These are phyloP conservation scores for Tachina lurida DNA, from an alignment of 2,888 invertebrate genomes.

Conservation along the genomic window DNA sequence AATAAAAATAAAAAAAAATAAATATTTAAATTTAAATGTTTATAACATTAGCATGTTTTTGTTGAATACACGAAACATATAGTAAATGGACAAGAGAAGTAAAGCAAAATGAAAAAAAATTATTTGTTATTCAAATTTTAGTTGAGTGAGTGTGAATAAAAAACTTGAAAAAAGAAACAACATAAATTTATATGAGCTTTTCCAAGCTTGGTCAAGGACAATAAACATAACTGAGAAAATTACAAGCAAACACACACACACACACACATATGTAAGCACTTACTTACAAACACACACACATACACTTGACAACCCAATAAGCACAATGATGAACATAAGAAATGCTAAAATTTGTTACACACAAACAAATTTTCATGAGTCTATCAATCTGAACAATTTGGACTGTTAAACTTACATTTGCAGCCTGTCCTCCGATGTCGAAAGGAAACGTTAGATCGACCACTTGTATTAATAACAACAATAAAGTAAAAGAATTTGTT, in stretches of 20 bases:
- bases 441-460: no score
- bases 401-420: no score
- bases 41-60: no score
- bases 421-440: no score
- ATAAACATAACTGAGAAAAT: background rate
- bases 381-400: no score
- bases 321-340: no score
- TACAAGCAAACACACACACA: background rate
- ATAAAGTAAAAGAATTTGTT: no score
- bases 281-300: background rate
- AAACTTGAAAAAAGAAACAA: background rate
- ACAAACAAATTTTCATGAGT: background rate
- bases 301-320: background rate
- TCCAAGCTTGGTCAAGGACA: background rate
- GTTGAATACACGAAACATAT: no score
- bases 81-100: background rate
- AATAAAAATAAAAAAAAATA: no score
- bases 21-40: no score
- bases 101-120: background rate
- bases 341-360: background rate
- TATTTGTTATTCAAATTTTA: background rate
- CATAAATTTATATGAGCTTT: background rate
- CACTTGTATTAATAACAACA: no score
- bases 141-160: background rate
- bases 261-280: background rate